A percentile compares a stretch with the other conserved stretches of the same genome.
Conservation (phyloP, 2,113 vertebrate genomes). For the Typhlomys cinereus region DNA sequence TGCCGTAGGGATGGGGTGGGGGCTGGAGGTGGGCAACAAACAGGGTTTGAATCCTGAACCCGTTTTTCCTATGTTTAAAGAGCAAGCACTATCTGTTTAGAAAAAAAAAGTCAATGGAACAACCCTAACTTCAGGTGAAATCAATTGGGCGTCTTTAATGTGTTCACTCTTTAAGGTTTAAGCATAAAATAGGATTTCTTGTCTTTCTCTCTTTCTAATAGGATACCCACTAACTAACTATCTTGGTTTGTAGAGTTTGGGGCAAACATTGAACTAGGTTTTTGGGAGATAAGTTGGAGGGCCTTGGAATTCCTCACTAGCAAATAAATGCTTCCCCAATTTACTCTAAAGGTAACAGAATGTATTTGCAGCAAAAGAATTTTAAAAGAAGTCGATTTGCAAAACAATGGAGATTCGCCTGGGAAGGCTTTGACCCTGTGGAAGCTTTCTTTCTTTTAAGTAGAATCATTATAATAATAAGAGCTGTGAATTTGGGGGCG, state of each 20-base stretch:
- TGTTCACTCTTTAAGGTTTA: slow-evolving; percentile 51
- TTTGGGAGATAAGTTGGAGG: neutral
- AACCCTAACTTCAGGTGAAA: slow-evolving; percentile 66
- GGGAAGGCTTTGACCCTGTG: neutral
- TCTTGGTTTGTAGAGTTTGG: neutral
- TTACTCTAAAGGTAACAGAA: neutral
- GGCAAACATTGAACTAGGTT: neutral
- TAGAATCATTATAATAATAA: neutral
- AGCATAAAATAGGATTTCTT: slow-evolving; percentile 36
- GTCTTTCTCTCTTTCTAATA: neutral
- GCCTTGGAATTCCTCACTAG: neutral
- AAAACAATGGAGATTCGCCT: neutral
- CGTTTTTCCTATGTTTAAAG: slow-evolving; percentile 56
- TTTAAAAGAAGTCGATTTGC: slow-evolving; percentile 22
- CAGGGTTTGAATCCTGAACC: neutral
- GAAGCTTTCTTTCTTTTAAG: neutral
- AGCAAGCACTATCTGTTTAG: slow-evolving; percentile 52
- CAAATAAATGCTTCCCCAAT: neutral
- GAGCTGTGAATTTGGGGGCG: neutral
- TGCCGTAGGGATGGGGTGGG: neutral
- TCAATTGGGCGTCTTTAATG: slow-evolving; percentile 52
- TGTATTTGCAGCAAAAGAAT: neutral
- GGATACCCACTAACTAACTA: neutral
- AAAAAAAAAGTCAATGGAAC: slow-evolving; percentile 23
- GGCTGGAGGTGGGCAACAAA: neutral